Evolutionary conservation across 2,797 vertebrate genomes (phyloP).

Genomic region (Melopsittacus undulatus): DNA sequence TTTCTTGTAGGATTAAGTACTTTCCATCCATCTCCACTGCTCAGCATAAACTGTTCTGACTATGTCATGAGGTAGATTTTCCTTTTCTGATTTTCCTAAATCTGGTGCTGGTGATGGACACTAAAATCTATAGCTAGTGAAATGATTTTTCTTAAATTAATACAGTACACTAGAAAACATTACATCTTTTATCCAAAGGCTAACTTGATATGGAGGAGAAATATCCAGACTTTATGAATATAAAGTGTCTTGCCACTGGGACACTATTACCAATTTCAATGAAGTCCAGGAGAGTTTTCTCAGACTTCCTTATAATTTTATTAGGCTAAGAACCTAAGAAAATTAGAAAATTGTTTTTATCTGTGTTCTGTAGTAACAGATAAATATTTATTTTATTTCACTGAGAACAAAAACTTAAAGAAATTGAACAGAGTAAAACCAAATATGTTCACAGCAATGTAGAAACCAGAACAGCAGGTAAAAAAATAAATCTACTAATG

Average conservation of each 20-base stretch:
- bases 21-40: neutral
- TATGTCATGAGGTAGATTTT: neutral
- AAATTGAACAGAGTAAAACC: neutral
- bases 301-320: neutral
- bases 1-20: neutral
- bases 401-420: neutral
- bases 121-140: neutral
- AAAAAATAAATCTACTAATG: neutral
- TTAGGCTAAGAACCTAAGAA: neutral
- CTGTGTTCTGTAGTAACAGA: neutral
- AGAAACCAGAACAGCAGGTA: neutral
- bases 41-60: neutral
- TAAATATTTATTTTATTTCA: neutral
- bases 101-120: neutral
- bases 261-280: neutral
- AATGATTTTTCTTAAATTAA: neutral
- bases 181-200: neutral
- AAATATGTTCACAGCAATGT: neutral
- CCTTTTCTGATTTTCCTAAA: neutral
- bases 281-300: neutral
- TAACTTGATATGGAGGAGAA: neutral
- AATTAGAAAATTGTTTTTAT: neutral
- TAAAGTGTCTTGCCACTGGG: neutral
- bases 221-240: neutral
- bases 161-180: neutral